Evolutionary conservation across 2,888 invertebrate species (phyloP).

Genomic region (Nesidiocoris tenuis): DNA sequence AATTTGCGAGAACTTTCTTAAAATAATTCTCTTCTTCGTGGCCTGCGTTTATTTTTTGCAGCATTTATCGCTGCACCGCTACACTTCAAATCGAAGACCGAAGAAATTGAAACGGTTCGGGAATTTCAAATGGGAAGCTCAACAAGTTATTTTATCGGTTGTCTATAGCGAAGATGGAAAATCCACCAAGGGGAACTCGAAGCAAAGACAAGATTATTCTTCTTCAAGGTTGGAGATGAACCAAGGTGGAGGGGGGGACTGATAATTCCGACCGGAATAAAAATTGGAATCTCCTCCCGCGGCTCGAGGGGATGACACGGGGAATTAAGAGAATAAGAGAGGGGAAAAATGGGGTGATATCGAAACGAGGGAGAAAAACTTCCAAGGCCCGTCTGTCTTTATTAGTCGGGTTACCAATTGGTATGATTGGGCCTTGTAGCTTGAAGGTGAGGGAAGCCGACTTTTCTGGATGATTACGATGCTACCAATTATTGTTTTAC

Average conservation of each 20-base stretch:
- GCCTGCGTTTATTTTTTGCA: no score
- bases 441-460: no score
- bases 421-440: no score
- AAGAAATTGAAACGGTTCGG: neutral
- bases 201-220: constrained; percentile 36
- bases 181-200: constrained; percentile 13
- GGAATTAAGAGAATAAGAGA: constrained; percentile 32
- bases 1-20: no score
- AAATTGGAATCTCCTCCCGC: neutral
- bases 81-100: neutral
- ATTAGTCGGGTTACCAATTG: no score
- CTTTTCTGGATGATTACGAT: no score
- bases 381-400: neutral
- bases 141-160: constrained; percentile 33
- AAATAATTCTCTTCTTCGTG: no score
- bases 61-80: no score
- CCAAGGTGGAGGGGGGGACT: constrained; percentile 7
- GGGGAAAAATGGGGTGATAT: neutral
- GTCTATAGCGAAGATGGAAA: constrained; percentile 14
- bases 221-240: constrained; percentile 7
- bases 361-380: neutral
- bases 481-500: no score
- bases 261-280: constrained; percentile 34
- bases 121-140: constrained; percentile 28
- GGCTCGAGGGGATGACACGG: constrained; percentile 28